Conservation (phyloP, 1,140 invertebrate species). For the Drosophila sproati region DNA sequence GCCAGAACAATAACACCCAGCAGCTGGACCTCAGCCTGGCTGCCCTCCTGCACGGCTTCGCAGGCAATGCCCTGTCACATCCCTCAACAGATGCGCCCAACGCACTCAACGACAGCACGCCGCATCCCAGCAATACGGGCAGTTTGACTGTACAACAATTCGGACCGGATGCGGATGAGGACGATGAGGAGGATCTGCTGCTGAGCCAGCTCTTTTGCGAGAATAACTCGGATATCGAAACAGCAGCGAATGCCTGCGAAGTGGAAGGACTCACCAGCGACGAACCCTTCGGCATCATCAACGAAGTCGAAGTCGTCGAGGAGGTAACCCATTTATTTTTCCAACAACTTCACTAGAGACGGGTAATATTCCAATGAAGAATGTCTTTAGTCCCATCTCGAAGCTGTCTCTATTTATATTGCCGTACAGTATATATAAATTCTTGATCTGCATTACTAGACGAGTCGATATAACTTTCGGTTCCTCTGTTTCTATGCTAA, state of each 20-base stretch:
- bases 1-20: constrained; percentile 53
- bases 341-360: too few relatives aligned
- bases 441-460: too few relatives aligned
- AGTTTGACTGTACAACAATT: constrained; percentile 59
- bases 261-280: constrained; percentile 66
- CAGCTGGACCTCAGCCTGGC: constrained; percentile 71
- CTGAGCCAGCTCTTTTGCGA: constrained; percentile 43
- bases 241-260: constrained; percentile 59
- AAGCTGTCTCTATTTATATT: too few relatives aligned
- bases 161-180: constrained; percentile 33
- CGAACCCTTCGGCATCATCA: constrained; percentile 56
- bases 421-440: too few relatives aligned
- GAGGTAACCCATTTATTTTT: constrained; percentile 52
- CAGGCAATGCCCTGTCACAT: constrained; percentile 29
- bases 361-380: too few relatives aligned
- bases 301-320: constrained; percentile 68
- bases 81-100: constrained; percentile 4
- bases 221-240: constrained; percentile 45
- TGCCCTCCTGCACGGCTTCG: constrained; percentile 61
- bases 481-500: too few relatives aligned
- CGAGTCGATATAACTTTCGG: too few relatives aligned
- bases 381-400: too few relatives aligned
- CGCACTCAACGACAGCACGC: constrained; percentile 77
- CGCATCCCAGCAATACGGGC: constrained; percentile 63
- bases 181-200: constrained; percentile 44